A percentile compares a stretch with the other conserved stretches of the same genome.
Evolutionary conservation across 2,113 vertebrate species (phyloP).

Genomic region (Solenodon paradoxus): DNA sequence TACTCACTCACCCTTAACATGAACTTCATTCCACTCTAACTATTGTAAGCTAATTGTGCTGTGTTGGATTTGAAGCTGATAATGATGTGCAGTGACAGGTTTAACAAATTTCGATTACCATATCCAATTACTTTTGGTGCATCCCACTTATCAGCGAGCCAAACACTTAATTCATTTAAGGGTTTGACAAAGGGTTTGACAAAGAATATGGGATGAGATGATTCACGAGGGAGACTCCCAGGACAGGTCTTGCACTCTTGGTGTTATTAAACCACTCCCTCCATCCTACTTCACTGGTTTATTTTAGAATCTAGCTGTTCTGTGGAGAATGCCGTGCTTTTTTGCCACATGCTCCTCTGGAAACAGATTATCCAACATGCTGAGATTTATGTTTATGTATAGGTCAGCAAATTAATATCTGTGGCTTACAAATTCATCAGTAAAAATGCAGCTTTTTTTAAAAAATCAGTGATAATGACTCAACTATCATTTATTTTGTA

Average conservation of each 20-base stretch:
- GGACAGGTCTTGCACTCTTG: conserved; percentile 34
- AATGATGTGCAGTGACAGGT: conserved; percentile 69
- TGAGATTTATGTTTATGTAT: conserved; percentile 7
- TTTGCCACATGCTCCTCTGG: not conserved
- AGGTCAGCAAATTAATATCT: not conserved
- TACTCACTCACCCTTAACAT: conserved; percentile 50
- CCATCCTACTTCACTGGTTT: not conserved
- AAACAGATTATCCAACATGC: not conserved
- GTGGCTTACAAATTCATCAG: not conserved
- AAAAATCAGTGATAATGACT: not conserved
- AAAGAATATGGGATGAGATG: conserved; percentile 52
- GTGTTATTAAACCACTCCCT: conserved; percentile 20
- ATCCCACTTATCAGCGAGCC: conserved; percentile 55
- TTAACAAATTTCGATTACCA: conserved; percentile 66
- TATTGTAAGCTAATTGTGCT: conserved; percentile 63
- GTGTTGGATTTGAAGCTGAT: conserved; percentile 59
- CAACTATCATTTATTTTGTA: not conserved
- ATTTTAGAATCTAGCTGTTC: conserved; percentile 27
- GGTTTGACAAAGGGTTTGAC: too few species aligned
- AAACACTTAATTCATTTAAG: conserved; percentile 71
- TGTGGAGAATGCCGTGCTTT: not conserved
- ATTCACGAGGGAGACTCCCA: conserved; percentile 51
- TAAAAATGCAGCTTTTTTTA: conserved; percentile 7
- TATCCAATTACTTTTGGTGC: conserved; percentile 68
- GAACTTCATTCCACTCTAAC: conserved; percentile 51